Percentiles rank a stretch among this genome's conserved stretches.
Evolutionary conservation across 1,140 invertebrate genomes (phyloP).

Genomic region (Drosophila sulfurigaster): DNA sequence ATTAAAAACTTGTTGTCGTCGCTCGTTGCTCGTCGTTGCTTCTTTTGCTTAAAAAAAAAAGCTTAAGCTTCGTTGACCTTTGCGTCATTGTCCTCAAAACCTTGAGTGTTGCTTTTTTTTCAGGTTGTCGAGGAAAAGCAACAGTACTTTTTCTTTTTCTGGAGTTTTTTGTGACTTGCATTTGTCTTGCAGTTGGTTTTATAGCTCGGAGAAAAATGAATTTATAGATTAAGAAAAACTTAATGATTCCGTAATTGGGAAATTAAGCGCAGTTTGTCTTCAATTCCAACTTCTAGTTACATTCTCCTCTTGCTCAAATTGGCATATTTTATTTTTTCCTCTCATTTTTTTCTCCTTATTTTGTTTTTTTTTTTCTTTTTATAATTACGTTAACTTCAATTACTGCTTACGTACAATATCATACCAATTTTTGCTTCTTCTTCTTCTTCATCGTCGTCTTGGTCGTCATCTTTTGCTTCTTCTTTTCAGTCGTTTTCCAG

Average conservation of each 20-base stretch:
- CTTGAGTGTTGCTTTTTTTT: constrained; percentile 42
- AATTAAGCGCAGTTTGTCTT: constrained; percentile 52
- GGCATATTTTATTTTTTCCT: constrained; percentile 25
- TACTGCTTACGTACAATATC: constrained; percentile 76
- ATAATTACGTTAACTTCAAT: constrained; percentile 80
- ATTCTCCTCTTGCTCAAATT: constrained; percentile 24
- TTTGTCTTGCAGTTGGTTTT: neutral
- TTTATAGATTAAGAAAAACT: constrained; percentile 29
- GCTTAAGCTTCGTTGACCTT: constrained; percentile 22
- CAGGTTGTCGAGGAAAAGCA: constrained; percentile 12
- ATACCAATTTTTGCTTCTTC: constrained; percentile 58
- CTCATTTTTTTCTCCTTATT: constrained; percentile 40
- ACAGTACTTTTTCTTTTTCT: constrained; percentile 57
- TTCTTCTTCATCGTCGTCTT: neutral
- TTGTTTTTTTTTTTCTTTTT: no score
- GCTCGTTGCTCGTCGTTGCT: constrained; percentile 17
- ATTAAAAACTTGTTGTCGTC: constrained; percentile 54
- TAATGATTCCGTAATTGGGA: constrained; percentile 69
- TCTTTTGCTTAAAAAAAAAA: neutral
- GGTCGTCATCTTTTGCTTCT: neutral
- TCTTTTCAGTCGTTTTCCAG: constrained; percentile 27
- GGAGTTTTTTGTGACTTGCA: constrained; percentile 22
- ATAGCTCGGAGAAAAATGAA: no score
- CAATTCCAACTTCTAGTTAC: constrained; percentile 22
- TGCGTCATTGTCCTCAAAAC: constrained; percentile 54